Evolutionary conservation across 2,888 invertebrate species (phyloP).

Genomic region (Lithophane ornitopus): DNA sequence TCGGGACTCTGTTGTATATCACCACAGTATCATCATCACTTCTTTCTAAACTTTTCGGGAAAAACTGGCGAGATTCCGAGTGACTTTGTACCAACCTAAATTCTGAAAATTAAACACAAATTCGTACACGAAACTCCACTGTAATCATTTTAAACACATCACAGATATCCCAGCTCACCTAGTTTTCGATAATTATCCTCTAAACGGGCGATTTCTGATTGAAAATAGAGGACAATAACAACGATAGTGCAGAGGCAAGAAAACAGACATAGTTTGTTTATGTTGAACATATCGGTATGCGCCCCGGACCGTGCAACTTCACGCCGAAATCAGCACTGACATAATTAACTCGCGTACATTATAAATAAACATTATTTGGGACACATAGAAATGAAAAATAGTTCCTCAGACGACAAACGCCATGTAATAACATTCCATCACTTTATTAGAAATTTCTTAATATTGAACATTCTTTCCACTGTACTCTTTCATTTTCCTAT

Average conservation of each 20-base stretch:
- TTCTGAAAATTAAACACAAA: conserved; percentile 77
- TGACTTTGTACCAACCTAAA: conserved; percentile 80
- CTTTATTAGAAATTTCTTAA: conserved; percentile 44
- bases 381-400: conserved; percentile 79
- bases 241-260: conserved; percentile 86
- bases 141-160: conserved; percentile 24
- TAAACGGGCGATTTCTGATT: conserved; percentile 85
- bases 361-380: conserved; percentile 83
- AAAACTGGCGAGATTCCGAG: conserved; percentile 84
- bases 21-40: conserved; percentile 94
- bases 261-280: conserved; percentile 87
- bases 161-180: conserved; percentile 74
- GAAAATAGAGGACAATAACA: conserved; percentile 86
- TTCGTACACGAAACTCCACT: conserved; percentile 33
- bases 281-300: conserved; percentile 84
- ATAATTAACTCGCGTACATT: conserved; percentile 81
- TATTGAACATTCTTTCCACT: conserved; percentile 47
- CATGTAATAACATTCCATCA: conserved; percentile 64
- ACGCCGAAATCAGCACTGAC: conserved; percentile 77
- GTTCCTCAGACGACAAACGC: conserved; percentile 67
- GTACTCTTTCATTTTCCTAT: conserved; percentile 31
- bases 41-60: conserved; percentile 77
- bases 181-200: conserved; percentile 84
- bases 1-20: conserved; percentile 98
- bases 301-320: conserved; percentile 72